phyloP scores from a whole-genome alignment of 1,140 invertebrate genomes.

The Scaptomyza pallida region DNA sequence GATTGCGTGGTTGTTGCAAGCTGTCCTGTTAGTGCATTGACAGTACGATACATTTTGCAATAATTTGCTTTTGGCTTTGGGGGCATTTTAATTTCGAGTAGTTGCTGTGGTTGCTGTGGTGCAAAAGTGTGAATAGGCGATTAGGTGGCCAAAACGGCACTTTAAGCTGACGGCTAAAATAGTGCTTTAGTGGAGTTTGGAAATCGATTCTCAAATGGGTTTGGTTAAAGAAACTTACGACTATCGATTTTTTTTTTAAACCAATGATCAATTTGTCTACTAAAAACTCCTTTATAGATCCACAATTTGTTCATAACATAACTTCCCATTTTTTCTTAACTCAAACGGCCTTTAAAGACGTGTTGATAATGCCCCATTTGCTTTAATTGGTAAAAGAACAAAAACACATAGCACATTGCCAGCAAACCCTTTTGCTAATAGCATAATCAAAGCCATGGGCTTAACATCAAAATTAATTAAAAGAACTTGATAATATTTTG shows the following conservation, averaged over 20 bases:
- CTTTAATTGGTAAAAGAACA: slow-evolving; percentile 5
- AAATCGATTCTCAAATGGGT: too few relatives aligned
- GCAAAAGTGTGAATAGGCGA: slow-evolving; percentile 3
- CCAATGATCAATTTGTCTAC: too few relatives aligned
- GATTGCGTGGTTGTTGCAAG: too few relatives aligned
- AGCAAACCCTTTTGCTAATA: not conserved
- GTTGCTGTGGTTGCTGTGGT: not conserved
- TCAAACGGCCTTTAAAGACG: too few relatives aligned
- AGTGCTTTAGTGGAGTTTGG: too few relatives aligned
- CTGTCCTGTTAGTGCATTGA: slow-evolving; percentile 12
- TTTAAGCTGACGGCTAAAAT: not conserved
- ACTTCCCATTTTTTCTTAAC: too few relatives aligned
- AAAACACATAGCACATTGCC: not conserved
- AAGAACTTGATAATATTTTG: slow-evolving; percentile 43
- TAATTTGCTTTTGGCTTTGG: slow-evolving; percentile 51
- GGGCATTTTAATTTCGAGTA: slow-evolving; percentile 36
- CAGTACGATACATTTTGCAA: slow-evolving; percentile 49
- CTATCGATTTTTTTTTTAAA: too few relatives aligned
- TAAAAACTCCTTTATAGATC: too few relatives aligned
- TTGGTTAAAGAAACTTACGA: too few relatives aligned
- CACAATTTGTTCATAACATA: too few relatives aligned
- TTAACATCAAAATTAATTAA: slow-evolving; percentile 54
- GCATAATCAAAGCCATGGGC: slow-evolving; percentile 26
- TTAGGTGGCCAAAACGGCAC: not conserved
- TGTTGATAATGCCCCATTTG: not conserved